Conservation (phyloP, 2,888 invertebrate genomes). For the Athalia cordata region DNA sequence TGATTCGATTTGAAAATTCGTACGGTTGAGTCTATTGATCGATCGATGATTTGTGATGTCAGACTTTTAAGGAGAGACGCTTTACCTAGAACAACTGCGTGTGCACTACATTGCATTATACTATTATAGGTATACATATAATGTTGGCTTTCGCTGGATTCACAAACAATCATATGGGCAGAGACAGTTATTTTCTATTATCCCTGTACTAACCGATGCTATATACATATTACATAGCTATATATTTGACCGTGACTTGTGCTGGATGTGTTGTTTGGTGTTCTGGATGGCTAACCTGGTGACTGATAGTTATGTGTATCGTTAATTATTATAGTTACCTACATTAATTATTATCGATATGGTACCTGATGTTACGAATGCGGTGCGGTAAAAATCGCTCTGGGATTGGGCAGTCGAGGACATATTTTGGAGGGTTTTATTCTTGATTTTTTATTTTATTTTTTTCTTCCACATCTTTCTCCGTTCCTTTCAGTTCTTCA, state of each 20-base stretch:
- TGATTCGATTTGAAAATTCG: neutral
- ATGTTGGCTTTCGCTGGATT: slow-evolving; percentile 68
- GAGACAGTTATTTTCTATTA: slow-evolving; percentile 53
- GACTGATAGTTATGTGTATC: slow-evolving; percentile 58
- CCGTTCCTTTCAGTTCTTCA: neutral
- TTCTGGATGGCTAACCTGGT: slow-evolving; percentile 71
- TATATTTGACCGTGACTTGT: slow-evolving; percentile 54
- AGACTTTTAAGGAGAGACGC: slow-evolving; percentile 21
- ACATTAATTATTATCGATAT: slow-evolving; percentile 36
- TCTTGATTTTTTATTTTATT: slow-evolving; percentile 20
- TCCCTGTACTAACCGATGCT: slow-evolving; percentile 56
- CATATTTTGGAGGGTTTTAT: slow-evolving; percentile 35
- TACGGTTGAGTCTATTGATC: neutral
- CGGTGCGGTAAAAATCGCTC: slow-evolving; percentile 22
- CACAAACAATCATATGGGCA: slow-evolving; percentile 59
- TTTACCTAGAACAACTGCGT: slow-evolving; percentile 26
- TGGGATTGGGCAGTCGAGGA: slow-evolving; percentile 34
- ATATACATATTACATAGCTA: slow-evolving; percentile 28
- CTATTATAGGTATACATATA: slow-evolving; percentile 19
- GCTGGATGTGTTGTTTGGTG: slow-evolving; percentile 69
- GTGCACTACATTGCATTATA: slow-evolving; percentile 53
- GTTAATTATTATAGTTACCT: slow-evolving; percentile 43
- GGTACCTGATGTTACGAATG: slow-evolving; percentile 23
- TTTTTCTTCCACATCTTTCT: neutral
- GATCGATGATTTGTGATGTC: neutral